Evolutionary conservation across 2,888 invertebrate genomes (phyloP), one percentile per base, ranked within the genome.

Genomic region (Noctuana brunneofusca): DNA sequence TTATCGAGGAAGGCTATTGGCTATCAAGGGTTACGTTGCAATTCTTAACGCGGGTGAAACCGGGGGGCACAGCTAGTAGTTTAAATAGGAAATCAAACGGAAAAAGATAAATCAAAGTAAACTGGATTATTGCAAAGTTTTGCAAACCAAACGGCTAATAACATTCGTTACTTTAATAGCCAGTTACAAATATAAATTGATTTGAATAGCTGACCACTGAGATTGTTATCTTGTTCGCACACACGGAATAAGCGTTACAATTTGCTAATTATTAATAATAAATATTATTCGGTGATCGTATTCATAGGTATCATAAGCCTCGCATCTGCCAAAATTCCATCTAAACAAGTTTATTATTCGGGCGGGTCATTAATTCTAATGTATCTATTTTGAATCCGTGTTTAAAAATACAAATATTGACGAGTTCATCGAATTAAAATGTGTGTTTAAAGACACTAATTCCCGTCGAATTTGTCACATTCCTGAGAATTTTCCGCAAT

Each of bases 401-500:
- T 48, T 22, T 22, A 22, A 48, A 22, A 24, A 22, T 48, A 48
- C 48, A 48, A 48, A 48, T 48, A 48, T n/a, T 22, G 48, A 48
- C 22, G 48, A 22, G n/a, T 48, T 22, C 48, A 22, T 20, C 22
- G 48, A 41, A 41, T 41, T 18, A 16, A 8, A 41, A 1, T 1
- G 73, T 5, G 3, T 38, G 5, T 16, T 41, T 41, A 9, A 9
- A 9, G 41, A 41, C 16, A 41, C 41, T 9, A 41, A 41, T 16
- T 41, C 41, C 41, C 41, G 41, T 16, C 41, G 72, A 71, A 50
- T 63, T 16, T 35, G 70, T 69, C 65, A 66, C 76, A 83, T 83
- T 81, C 78, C 70, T 75, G 71, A 74, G 76, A 76, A 78, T 69
- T 68, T 71, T 72, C 73, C 72, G 71, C 70, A 66, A 64, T 57